Evolutionary conservation across 2,888 invertebrate genomes (phyloP).

Genomic region (Homarus gammarus): DNA sequence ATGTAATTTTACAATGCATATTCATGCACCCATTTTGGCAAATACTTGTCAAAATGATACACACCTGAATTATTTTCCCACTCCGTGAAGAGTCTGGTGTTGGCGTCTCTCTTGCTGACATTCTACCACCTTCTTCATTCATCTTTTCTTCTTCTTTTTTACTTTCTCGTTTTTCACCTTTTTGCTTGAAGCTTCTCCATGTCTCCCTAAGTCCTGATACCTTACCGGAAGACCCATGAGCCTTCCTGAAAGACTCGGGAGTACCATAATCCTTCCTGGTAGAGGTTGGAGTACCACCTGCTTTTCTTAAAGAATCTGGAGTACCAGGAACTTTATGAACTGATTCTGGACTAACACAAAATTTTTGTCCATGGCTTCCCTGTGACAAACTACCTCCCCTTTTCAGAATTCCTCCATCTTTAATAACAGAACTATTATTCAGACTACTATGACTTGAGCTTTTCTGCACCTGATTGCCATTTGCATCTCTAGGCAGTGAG

Average conservation of each 20-base stretch:
- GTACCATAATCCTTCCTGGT: constrained; percentile 10
- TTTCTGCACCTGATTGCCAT: constrained; percentile 46
- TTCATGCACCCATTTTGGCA: no score
- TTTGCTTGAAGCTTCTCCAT: constrained; percentile 33
- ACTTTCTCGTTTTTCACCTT: constrained; percentile 21
- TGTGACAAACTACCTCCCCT: constrained; percentile 29
- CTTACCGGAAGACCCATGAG: not conserved
- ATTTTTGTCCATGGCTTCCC: not conserved
- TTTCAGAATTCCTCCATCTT: constrained; percentile 13
- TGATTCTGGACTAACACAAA: not conserved
- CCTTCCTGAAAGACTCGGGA: constrained; percentile 25
- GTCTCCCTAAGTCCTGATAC: not conserved
- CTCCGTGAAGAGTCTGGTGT: constrained; percentile 51
- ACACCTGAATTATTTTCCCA: constrained; percentile 52
- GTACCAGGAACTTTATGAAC: constrained; percentile 7
- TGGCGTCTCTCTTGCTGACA: constrained; percentile 39
- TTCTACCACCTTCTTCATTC: constrained; percentile 22
- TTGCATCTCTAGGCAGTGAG: constrained; percentile 25
- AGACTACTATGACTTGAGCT: constrained; percentile 44
- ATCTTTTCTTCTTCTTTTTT: constrained; percentile 53
- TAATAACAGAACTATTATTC: not conserved
- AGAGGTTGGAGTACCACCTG: constrained; percentile 6
- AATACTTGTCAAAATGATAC: constrained; percentile 1
- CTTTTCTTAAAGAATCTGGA: constrained; percentile 13
- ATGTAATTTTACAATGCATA: no score